These are phyloP conservation scores for Cyanoramphus novaezelandiae DNA, from an alignment of 2,113 vertebrate species.

Conservation along the genomic window DNA sequence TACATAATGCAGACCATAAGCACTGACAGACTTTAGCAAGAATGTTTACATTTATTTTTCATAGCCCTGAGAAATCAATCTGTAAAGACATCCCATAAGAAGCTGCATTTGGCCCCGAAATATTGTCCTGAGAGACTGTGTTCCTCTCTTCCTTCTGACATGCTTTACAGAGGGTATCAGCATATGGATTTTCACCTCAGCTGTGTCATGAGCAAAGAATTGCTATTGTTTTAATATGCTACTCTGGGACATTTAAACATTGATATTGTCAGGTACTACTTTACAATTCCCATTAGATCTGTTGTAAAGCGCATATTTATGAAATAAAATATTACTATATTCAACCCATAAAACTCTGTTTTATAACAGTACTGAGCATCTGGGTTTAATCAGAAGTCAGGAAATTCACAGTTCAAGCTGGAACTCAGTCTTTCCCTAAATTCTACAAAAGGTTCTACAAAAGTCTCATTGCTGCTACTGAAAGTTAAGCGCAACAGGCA, in stretches of 20 bases:
- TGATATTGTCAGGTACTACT: constrained; percentile 16
- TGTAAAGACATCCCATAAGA: constrained; percentile 26
- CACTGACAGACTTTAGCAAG: not conserved
- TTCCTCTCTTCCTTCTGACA: constrained; percentile 3
- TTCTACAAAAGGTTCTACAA: not conserved
- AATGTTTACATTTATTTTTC: constrained; percentile 65
- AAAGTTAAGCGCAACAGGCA: not conserved
- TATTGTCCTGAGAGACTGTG: not conserved
- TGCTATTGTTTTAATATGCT: constrained; percentile 28
- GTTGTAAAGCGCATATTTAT: constrained; percentile 9
- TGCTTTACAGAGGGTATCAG: constrained; percentile 24
- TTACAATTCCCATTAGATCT: constrained; percentile 34
- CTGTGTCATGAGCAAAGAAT: constrained; percentile 25
- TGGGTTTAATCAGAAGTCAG: constrained; percentile 43
- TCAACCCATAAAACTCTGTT: not conserved
- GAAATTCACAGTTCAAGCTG: constrained; percentile 29
- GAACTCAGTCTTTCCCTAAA: constrained; percentile 15
- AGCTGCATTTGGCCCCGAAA: constrained; percentile 29
- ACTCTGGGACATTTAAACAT: not conserved
- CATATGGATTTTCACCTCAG: constrained; percentile 44
- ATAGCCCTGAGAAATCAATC: constrained; percentile 46
- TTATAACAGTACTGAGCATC: constrained; percentile 13
- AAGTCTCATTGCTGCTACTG: not conserved
- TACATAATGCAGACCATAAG: constrained; percentile 33
- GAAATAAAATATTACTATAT: constrained; percentile 49